Conservation (phyloP, 53 echinoderm and acorn worm genomes). For the Luidia sarsii region DNA sequence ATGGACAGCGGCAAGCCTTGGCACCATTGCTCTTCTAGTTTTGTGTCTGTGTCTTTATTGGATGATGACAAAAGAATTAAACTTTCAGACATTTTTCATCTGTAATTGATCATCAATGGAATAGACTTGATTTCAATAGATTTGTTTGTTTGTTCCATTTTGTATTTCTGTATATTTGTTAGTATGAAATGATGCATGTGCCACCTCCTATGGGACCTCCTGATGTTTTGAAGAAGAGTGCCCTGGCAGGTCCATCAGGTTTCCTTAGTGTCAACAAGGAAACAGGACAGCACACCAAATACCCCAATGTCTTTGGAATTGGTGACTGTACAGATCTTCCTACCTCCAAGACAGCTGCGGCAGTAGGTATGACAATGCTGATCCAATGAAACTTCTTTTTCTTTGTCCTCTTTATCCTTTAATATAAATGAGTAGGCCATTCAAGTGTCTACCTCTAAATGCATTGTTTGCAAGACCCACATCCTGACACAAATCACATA, state of each 20-base stretch:
- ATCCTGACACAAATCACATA: too few species aligned
- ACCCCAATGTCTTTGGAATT: slow-evolving; percentile 86
- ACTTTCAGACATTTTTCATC: too few species aligned
- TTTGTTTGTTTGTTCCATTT: background rate
- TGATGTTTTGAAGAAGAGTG: slow-evolving; percentile 73
- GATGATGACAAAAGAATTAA: too few species aligned
- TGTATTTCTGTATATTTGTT: background rate
- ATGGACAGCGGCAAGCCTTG: too few species aligned
- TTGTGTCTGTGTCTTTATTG: too few species aligned
- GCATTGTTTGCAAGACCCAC: too few species aligned
- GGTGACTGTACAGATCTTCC: slow-evolving; percentile 96
- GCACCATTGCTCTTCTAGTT: too few species aligned
- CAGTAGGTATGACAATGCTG: slow-evolving; percentile 75
- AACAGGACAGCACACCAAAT: slow-evolving; percentile 92
- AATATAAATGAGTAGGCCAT: too few species aligned
- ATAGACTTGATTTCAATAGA: background rate
- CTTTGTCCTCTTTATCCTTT: too few species aligned
- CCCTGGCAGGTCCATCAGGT: slow-evolving; percentile 72
- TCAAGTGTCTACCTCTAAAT: too few species aligned
- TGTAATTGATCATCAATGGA: too few species aligned
- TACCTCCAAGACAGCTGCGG: slow-evolving; percentile 91
- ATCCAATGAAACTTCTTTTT: too few species aligned
- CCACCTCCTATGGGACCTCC: slow-evolving; percentile 92
- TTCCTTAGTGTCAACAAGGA: slow-evolving; percentile 78
- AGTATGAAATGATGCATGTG: slow-evolving; percentile 93